These are phyloP conservation scores for Mirounga angustirostris DNA, from an alignment of 2,113 vertebrate genomes.

Conservation along the genomic window DNA sequence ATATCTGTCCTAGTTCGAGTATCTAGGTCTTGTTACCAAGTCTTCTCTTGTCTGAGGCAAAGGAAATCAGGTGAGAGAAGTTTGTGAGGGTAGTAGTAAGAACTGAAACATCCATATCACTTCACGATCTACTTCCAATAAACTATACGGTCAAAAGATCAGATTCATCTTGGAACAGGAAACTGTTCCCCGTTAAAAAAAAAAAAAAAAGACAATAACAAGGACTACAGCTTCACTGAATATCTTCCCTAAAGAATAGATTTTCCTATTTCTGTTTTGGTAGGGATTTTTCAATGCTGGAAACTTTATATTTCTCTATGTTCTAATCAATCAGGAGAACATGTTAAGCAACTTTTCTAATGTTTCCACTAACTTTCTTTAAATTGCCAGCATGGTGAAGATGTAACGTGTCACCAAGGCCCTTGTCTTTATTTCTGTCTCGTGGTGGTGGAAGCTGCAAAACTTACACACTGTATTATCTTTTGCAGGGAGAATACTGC, in stretches of 20 bases:
- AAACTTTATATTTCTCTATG: conserved; percentile 10
- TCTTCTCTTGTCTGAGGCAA: conserved; percentile 12
- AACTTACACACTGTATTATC: conserved; percentile 69
- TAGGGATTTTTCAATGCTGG: not conserved
- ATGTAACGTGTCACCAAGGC: conserved; percentile 44
- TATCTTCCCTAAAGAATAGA: not conserved
- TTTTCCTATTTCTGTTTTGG: not conserved
- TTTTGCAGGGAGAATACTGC: conserved; percentile 20
- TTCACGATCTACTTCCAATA: conserved; percentile 3
- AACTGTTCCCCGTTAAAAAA: not conserved
- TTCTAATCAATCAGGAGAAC: conserved; percentile 34
- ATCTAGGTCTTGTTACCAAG: conserved; percentile 87
- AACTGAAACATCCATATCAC: not conserved
- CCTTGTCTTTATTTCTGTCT: conserved; percentile 64
- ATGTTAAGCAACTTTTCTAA: not conserved
- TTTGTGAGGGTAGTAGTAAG: conserved; percentile 43
- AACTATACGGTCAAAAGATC: not conserved
- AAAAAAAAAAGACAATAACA: not conserved
- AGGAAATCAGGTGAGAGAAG: conserved; percentile 30
- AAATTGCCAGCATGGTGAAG: conserved; percentile 60
- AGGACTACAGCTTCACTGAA: not conserved
- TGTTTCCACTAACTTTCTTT: conserved; percentile 62
- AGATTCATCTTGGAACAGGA: conserved; percentile 15
- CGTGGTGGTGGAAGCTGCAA: not conserved
- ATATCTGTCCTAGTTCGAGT: conserved; percentile 87